These are phyloP conservation scores for Acanthoscelides obtectus DNA, from an alignment of 2,888 invertebrate species.

Conservation along the genomic window DNA sequence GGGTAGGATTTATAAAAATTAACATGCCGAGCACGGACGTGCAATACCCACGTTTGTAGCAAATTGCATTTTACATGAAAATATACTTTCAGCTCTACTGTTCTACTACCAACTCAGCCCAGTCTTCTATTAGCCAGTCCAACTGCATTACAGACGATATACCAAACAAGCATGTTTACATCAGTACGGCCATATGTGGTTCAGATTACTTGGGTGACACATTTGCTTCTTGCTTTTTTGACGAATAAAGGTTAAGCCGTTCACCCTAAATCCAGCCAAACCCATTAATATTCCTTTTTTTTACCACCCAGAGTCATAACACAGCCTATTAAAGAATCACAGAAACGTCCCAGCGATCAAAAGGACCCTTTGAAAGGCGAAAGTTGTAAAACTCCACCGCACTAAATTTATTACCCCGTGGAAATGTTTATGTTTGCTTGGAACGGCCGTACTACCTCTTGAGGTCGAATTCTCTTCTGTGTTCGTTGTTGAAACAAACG, in stretches of 20 bases:
- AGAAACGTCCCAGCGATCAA: neutral
- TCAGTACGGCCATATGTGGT: too few species aligned
- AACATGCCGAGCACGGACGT: neutral
- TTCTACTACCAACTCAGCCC: too few species aligned
- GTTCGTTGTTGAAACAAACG: neutral
- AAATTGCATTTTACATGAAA: neutral
- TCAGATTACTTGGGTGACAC: too few species aligned
- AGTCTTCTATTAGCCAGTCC: too few species aligned
- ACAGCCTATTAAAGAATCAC: neutral
- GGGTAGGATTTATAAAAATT: neutral
- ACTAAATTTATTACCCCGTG: neutral
- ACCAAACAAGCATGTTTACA: too few species aligned
- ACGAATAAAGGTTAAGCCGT: too few species aligned
- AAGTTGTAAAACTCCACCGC: neutral
- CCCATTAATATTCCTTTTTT: neutral
- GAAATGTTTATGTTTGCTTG: neutral
- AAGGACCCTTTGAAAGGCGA: neutral
- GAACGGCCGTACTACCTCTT: neutral
- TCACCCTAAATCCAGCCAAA: neutral
- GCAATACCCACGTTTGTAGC: neutral
- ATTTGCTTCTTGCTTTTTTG: too few species aligned
- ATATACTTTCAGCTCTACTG: neutral
- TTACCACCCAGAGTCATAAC: neutral
- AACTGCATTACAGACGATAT: too few species aligned
- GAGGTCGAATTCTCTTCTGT: neutral